Percentiles rank a stretch among this genome's conserved stretches.
Evolutionary conservation across 2,113 vertebrate species (phyloP).

Genomic region (Lethenteron camtschaticum): DNA sequence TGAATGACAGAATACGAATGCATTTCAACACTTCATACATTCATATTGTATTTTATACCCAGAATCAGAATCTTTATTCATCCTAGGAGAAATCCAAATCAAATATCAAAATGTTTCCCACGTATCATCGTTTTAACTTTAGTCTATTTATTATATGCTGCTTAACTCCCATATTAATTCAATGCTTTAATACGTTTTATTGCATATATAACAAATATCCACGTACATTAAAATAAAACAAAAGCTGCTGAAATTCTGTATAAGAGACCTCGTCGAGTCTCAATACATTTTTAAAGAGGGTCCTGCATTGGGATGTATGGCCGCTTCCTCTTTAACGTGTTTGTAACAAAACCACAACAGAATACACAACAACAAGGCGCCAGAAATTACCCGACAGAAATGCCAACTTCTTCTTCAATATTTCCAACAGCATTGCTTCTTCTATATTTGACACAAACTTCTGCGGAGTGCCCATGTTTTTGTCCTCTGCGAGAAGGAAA

Average conservation of each 20-base stretch:
- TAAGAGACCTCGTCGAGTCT: not conserved
- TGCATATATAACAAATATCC: no score
- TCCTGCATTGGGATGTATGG: not conserved
- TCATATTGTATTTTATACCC: no score
- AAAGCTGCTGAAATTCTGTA: not conserved
- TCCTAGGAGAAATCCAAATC: no score
- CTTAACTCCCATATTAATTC: no score
- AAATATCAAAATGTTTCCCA: no score
- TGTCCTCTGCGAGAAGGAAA: no score
- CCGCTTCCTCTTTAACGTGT: not conserved
- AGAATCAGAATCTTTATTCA: no score
- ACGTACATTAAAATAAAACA: not conserved
- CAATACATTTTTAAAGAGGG: not conserved
- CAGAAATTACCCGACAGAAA: not conserved
- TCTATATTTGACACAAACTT: slow-evolving; percentile 5
- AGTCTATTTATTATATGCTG: no score
- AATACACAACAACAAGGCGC: not conserved
- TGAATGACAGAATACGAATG: no score
- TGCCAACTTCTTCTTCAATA: not conserved
- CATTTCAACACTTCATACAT: no score
- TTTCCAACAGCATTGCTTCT: slow-evolving; percentile 2
- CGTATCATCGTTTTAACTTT: no score
- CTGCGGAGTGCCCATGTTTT: slow-evolving; percentile 1
- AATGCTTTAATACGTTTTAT: no score
- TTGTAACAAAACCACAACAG: not conserved